Evolutionary conservation across 1,140 invertebrate genomes (phyloP), one percentile per base, ranked within the genome.

Genomic region (Chlorops oryzae): DNA sequence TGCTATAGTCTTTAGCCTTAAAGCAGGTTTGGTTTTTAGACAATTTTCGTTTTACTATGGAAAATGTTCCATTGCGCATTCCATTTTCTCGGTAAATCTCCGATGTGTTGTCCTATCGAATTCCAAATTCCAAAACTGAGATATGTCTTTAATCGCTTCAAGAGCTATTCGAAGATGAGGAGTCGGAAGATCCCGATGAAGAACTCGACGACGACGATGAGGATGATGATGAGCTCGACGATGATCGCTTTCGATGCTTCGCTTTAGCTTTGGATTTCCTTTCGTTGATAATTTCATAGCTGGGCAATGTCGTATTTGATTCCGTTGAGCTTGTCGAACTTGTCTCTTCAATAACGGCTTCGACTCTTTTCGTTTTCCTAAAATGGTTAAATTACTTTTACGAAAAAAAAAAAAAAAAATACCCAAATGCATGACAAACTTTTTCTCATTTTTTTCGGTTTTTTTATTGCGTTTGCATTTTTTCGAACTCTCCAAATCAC

Each of bases 211-310:
- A 46, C 24, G 49, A 46, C 15, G 51, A 52, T 17, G 47, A 45
- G 43, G 41, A 35, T 21, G 47, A 35, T 5, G 27, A 32, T 32
- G 63, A 61, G 32, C 59, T 56, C 41, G 57, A 59, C 35, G 58
- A 64, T n/a, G 48, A 53, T 15, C 50, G 56, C n/a, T 25, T 51
- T 25, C 55, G 63, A 25, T 62, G 59, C 10, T 59, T 57, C 5
- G 62, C 51, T 22, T 58, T 54, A 20, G 54, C 35, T 47, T 69
- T 69, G 38, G 38, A 41, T 38, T 56, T 56, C 25, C 66, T 69
- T 51, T 70, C 66, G 37, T 66, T 61, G 6, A 70, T 70, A n/a
- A 69, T 62, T 54, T 70, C 66, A 47, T 70, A 70, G 38, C 65
- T 70, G 52, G 66, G 66, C 57, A 70, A 42, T 23, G 66, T 69